phyloP scores from a whole-genome alignment of 2,797 vertebrate species.

The Poliocrania exsul region DNA sequence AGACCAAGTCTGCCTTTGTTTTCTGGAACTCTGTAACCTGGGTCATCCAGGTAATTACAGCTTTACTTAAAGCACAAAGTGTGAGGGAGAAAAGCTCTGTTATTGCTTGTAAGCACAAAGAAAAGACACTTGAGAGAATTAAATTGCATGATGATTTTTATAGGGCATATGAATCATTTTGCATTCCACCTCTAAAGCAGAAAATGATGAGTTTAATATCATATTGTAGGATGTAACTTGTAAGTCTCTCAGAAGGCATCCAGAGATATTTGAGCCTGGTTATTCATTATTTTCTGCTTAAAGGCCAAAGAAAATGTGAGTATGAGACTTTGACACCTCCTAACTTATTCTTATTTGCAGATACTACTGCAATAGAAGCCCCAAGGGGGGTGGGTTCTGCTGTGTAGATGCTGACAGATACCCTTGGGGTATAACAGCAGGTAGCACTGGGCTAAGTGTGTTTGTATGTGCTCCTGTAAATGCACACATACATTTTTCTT shows the following conservation, averaged over 20 bases:
- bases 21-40: constrained; percentile 25
- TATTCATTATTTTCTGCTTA: constrained; percentile 51
- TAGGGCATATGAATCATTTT: constrained; percentile 75
- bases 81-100: constrained; percentile 10
- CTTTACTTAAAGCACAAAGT: constrained; percentile 38
- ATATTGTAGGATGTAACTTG: constrained; percentile 64
- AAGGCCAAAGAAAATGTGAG: constrained; percentile 60
- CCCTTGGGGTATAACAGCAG: not conserved
- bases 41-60: constrained; percentile 67
- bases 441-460: not conserved
- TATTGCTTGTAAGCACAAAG: constrained; percentile 67
- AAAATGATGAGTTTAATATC: constrained; percentile 82
- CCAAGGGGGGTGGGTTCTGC: not conserved
- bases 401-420: not conserved
- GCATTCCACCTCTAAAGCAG: constrained; percentile 74
- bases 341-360: not conserved
- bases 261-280: constrained; percentile 57
- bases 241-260: constrained; percentile 66
- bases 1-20: constrained; percentile 43
- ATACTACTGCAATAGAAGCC: not conserved
- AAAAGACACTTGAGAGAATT: constrained; percentile 78
- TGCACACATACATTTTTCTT: not conserved
- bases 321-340: constrained; percentile 50
- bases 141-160: constrained; percentile 74
- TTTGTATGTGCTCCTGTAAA: not conserved